A percentile compares a stretch with the other conserved stretches of the same genome.
phyloP scores from a whole-genome alignment of 2,888 invertebrate species.

The Limnephilus lunatus region DNA sequence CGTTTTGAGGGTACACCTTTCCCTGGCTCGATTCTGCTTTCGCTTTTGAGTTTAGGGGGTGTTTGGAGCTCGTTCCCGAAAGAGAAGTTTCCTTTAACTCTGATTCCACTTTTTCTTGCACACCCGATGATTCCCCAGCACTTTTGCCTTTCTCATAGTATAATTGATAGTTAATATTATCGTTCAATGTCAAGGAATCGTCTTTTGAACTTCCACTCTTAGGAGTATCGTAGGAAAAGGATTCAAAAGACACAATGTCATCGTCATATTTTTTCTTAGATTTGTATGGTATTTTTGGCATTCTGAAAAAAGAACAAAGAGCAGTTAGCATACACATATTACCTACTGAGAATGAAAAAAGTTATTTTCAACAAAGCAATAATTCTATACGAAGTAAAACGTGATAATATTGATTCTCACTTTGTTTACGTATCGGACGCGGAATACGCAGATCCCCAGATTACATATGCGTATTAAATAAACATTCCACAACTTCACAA shows the following conservation, averaged over 20 bases:
- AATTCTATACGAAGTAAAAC: background rate
- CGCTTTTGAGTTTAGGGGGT: conserved; percentile 69
- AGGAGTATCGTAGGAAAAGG: conserved; percentile 78
- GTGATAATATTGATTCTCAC: conserved; percentile 22
- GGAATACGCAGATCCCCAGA: background rate
- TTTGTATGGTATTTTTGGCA: conserved; percentile 76
- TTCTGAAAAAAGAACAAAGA: conserved; percentile 67
- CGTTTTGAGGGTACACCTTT: conserved; percentile 70
- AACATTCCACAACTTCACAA: conserved; percentile 14
- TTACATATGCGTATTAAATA: background rate
- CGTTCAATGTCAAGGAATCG: conserved; percentile 78
- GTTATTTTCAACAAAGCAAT: background rate
- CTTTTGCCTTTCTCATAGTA: conserved; percentile 74
- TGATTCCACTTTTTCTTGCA: conserved; percentile 69
- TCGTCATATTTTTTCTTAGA: conserved; percentile 75
- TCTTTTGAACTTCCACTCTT: conserved; percentile 72
- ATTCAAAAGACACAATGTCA: conserved; percentile 79
- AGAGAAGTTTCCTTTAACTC: conserved; percentile 74
- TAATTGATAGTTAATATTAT: conserved; percentile 76
- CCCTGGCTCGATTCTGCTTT: conserved; percentile 69
- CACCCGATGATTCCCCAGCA: conserved; percentile 70
- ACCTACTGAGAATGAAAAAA: background rate
- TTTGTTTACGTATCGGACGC: background rate
- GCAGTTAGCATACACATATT: background rate
- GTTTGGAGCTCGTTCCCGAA: conserved; percentile 71